These are phyloP conservation scores for Euclidia mi DNA, from an alignment of 2,888 invertebrate species.

Conservation along the genomic window DNA sequence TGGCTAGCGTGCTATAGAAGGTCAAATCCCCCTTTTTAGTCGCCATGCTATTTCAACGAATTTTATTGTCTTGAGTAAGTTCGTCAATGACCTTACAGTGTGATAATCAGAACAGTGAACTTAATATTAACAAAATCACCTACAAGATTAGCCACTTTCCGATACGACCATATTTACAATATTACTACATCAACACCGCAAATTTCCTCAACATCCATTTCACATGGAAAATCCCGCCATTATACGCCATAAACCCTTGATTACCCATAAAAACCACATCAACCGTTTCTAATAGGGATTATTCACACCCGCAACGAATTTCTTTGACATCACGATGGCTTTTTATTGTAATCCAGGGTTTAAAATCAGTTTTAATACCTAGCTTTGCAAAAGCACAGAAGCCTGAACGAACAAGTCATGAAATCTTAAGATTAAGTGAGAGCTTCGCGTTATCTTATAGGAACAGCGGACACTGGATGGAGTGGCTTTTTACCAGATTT, in stretches of 20 bases:
- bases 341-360: conserved; percentile 10
- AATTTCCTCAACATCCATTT: conserved; percentile 12
- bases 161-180: conserved; percentile 9
- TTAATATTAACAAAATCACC: too few species aligned
- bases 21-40: too few species aligned
- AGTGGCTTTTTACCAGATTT: conserved; percentile 41
- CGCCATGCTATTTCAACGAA: too few species aligned
- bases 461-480: conserved; percentile 47
- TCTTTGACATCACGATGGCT: conserved; percentile 26
- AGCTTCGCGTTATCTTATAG: conserved; percentile 57
- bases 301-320: conserved; percentile 35
- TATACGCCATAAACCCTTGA: conserved; percentile 37
- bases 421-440: conserved; percentile 65
- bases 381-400: conserved; percentile 59
- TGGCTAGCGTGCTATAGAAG: too few species aligned
- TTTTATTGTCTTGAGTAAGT: too few species aligned
- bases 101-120: too few species aligned
- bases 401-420: conserved; percentile 54
- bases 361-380: conserved; percentile 64
- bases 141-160: too few species aligned
- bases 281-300: conserved; percentile 37
- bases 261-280: conserved; percentile 44
- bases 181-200: conserved; percentile 15
- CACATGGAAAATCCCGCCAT: conserved; percentile 34
- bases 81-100: too few species aligned